phyloP scores from a whole-genome alignment of 2,888 invertebrate genomes.

The Drosophila borealis region DNA sequence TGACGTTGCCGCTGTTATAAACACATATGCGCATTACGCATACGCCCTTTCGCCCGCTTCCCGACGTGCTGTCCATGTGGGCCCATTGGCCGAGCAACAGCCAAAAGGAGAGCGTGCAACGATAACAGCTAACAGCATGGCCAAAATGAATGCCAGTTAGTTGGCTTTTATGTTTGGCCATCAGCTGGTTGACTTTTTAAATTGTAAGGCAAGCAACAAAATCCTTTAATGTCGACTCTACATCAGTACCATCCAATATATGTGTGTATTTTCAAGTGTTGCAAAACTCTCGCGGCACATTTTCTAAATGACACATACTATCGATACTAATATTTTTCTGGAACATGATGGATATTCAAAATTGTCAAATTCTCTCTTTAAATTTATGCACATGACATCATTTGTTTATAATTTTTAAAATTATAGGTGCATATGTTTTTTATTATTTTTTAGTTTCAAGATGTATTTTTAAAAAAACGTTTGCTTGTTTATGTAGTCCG shows the following conservation, averaged over 20 bases:
- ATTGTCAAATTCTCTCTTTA: no score
- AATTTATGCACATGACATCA: no score
- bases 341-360: no score
- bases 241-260: background rate
- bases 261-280: background rate
- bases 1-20: conserved; percentile 39
- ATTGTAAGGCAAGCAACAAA: conserved; percentile 17
- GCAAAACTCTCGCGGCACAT: background rate
- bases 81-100: conserved; percentile 5
- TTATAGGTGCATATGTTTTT: no score
- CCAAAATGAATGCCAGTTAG: conserved; percentile 23
- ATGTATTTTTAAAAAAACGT: no score
- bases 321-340: no score
- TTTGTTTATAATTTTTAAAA: no score
- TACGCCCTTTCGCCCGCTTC: conserved; percentile 32
- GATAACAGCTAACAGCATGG: conserved; percentile 12
- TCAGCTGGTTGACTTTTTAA: conserved; percentile 26
- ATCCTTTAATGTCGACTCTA: conserved; percentile 1
- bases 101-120: conserved; percentile 13
- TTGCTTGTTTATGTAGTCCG: no score
- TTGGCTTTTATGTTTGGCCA: conserved; percentile 27
- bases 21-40: conserved; percentile 60
- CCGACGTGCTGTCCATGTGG: background rate
- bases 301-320: no score
- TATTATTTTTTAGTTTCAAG: no score